A percentile compares a stretch with the other conserved stretches of the same genome.
phyloP scores from a whole-genome alignment of 2,113 vertebrate genomes.

The Scytalopus superciliaris region DNA sequence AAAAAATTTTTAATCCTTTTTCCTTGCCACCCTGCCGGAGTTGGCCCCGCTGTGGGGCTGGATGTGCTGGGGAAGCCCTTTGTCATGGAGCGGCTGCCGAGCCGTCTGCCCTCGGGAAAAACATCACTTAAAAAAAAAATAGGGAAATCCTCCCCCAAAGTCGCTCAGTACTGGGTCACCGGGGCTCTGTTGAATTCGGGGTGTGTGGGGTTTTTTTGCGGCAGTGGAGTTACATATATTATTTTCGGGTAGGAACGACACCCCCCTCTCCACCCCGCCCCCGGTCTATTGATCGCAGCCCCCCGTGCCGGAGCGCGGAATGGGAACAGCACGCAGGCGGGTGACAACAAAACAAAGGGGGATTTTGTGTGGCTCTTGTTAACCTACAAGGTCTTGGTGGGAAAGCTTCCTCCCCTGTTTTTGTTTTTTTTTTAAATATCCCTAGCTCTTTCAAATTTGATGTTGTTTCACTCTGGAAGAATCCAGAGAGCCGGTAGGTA shows the following conservation, averaged over 20 bases:
- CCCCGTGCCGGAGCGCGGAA: neutral
- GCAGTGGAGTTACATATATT: fast-evolving
- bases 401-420: neutral
- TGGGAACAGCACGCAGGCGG: constrained; percentile 8
- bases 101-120: neutral
- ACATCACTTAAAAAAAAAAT: neutral
- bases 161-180: fast-evolving
- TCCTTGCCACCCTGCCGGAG: neutral
- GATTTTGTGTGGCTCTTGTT: neutral
- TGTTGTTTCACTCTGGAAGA: neutral
- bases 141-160: fast-evolving
- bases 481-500: neutral
- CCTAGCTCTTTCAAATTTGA: neutral
- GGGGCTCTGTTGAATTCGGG: neutral
- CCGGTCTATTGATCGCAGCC: neutral
- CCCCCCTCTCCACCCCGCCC: neutral
- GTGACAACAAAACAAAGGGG: constrained; percentile 52
- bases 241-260: neutral
- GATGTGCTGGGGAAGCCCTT: constrained; percentile 33
- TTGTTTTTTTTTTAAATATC: neutral
- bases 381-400: neutral
- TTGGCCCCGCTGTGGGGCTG: neutral
- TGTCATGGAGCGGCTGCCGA: constrained; percentile 25
- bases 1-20: no score
- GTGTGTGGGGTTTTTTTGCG: neutral